These are phyloP conservation scores for Epinotia nisella DNA, from an alignment of 2,888 invertebrate genomes.

Conservation along the genomic window DNA sequence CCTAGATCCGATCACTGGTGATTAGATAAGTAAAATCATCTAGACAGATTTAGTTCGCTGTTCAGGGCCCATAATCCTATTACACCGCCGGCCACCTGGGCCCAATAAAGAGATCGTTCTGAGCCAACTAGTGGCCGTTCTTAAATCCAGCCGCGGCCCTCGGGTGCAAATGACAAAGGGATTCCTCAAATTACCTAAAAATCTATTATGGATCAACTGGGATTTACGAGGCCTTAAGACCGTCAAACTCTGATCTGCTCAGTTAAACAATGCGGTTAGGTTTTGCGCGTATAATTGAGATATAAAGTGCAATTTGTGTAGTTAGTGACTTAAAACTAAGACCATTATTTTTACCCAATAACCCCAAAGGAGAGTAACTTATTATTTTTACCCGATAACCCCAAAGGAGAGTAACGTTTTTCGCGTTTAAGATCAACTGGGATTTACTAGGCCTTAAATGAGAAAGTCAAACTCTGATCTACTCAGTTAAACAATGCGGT, in stretches of 20 bases:
- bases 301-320: too few species aligned
- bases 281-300: too few species aligned
- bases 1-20: too few species aligned
- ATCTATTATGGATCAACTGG: conserved; percentile 3
- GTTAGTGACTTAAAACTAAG: too few species aligned
- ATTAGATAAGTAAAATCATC: background rate
- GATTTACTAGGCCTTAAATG: too few species aligned
- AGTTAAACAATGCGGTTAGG: background rate
- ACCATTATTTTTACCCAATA: too few species aligned
- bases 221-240: background rate
- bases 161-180: conserved; percentile 23
- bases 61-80: conserved; percentile 56
- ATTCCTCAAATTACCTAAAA: conserved; percentile 21
- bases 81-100: conserved; percentile 54
- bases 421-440: too few species aligned
- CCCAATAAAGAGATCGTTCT: conserved; percentile 53
- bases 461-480: too few species aligned
- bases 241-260: background rate
- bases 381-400: too few species aligned
- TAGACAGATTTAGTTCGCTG: conserved; percentile 42
- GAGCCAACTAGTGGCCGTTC: conserved; percentile 42
- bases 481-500: too few species aligned
- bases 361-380: too few species aligned
- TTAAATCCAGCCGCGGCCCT: conserved; percentile 29
- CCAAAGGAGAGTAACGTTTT: too few species aligned